Conservation (phyloP, 2,113 vertebrate species). For the Takifugu bimaculatus region DNA sequence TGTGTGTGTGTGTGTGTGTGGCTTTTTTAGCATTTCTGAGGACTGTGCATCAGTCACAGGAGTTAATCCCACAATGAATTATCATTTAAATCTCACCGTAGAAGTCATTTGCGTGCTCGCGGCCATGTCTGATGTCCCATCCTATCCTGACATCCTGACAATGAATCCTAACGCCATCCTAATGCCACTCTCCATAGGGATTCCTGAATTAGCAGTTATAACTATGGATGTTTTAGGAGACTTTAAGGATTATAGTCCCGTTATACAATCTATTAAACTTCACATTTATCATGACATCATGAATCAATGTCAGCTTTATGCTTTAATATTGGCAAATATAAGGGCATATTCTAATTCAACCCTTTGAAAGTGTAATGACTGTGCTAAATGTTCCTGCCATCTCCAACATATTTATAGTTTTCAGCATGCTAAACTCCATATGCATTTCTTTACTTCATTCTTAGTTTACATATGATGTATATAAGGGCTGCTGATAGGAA, state of each 20-base stretch:
- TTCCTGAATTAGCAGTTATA: constrained; percentile 37
- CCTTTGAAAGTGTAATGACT: too few relatives aligned
- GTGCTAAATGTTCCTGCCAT: too few relatives aligned
- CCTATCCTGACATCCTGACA: not conserved
- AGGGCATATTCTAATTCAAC: too few relatives aligned
- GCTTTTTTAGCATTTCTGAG: constrained; percentile 30
- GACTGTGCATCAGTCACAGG: constrained; percentile 6
- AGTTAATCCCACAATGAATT: constrained; percentile 1
- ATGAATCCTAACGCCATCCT: too few relatives aligned
- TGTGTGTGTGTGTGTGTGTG: not conserved
- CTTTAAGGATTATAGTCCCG: too few relatives aligned
- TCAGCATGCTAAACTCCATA: too few relatives aligned
- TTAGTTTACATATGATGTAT: too few relatives aligned
- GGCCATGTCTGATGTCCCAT: constrained; percentile 6
- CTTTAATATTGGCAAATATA: not conserved
- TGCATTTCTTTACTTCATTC: too few relatives aligned
- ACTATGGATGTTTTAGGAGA: constrained; percentile 20
- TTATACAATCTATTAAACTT: too few relatives aligned
- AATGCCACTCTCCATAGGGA: not conserved
- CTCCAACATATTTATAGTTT: too few relatives aligned
- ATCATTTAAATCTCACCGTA: constrained; percentile 1
- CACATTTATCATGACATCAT: too few relatives aligned
- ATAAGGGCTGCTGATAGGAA: too few relatives aligned
- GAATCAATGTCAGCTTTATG: not conserved
- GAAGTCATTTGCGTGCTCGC: constrained; percentile 45